Conservation (phyloP, 2,888 invertebrate species). For the Synergus laeviventris region DNA sequence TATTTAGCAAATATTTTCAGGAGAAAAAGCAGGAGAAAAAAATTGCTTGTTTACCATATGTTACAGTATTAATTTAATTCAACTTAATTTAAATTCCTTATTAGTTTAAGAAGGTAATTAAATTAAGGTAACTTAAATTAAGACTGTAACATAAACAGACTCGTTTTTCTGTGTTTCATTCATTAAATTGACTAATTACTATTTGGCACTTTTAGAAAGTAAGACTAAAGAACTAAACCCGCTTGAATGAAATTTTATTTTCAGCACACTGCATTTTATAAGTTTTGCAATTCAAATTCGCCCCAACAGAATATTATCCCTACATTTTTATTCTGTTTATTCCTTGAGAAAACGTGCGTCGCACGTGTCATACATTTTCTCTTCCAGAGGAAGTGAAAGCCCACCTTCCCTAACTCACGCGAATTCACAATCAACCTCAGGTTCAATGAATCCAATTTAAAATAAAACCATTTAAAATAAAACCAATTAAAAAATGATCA, state of each 20-base stretch:
- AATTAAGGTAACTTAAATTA: no score
- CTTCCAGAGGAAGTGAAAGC: neutral
- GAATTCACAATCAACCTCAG: neutral
- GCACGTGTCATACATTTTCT: conserved; percentile 36
- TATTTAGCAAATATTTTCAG: no score
- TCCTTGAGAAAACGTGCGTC: conserved; percentile 5
- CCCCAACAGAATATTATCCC: neutral
- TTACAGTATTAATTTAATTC: no score
- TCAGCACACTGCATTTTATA: neutral
- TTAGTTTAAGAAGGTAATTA: no score
- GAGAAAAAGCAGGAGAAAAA: no score
- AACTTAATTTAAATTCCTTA: no score
- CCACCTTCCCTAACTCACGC: conserved; percentile 18
- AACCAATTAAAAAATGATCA: neutral
- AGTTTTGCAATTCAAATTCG: neutral
- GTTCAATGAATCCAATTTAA: neutral
- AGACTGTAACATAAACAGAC: no score
- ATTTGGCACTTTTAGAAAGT: neutral
- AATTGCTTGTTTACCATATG: no score
- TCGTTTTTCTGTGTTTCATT: neutral
- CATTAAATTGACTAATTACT: neutral
- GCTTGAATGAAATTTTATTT: neutral
- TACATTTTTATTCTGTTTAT: conserved; percentile 34
- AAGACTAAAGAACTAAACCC: neutral
- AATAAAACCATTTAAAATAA: neutral